These are phyloP conservation scores for Rhynchotus rufescens DNA, from an alignment of 2,797 vertebrate genomes.

Conservation along the genomic window DNA sequence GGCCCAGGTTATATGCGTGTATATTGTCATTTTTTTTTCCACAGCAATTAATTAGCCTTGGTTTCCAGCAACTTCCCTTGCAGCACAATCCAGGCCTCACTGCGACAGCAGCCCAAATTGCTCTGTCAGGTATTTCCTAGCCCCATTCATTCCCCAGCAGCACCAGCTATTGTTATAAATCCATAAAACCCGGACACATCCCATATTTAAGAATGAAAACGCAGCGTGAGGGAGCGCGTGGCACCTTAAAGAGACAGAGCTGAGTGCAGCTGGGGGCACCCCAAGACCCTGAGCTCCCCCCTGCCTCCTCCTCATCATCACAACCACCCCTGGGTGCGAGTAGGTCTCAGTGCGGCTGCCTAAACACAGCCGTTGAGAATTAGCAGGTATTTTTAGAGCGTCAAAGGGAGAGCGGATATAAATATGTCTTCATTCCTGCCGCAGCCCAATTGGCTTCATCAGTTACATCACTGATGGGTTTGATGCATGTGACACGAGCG, in stretches of 20 bases:
- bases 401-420: slow-evolving; percentile 46
- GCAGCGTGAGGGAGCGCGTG: not conserved
- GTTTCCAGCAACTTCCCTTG: slow-evolving; percentile 27
- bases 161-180: slow-evolving; percentile 53
- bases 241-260: slow-evolving; percentile 30
- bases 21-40: rapidly evolving
- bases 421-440: slow-evolving; percentile 36
- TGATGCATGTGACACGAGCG: not conserved
- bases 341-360: slow-evolving; percentile 21
- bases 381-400: slow-evolving; percentile 60
- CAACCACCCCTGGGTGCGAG: not conserved
- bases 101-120: slow-evolving; percentile 17
- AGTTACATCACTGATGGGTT: slow-evolving; percentile 47
- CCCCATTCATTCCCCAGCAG: slow-evolving; percentile 35
- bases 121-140: slow-evolving; percentile 33
- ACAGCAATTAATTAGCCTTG: slow-evolving; percentile 8
- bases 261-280: slow-evolving; percentile 8
- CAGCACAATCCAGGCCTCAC: not conserved
- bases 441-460: slow-evolving; percentile 56
- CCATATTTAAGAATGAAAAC: slow-evolving; percentile 21
- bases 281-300: not conserved
- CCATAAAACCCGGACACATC: slow-evolving; percentile 39
- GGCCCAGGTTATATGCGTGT: not conserved
- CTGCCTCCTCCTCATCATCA: not conserved
- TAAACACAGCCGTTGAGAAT: slow-evolving; percentile 9